Evolutionary conservation across 1,140 invertebrate genomes (phyloP), one percentile per base, ranked within the genome.

Genomic region (Caenorhabditis latens): DNA sequence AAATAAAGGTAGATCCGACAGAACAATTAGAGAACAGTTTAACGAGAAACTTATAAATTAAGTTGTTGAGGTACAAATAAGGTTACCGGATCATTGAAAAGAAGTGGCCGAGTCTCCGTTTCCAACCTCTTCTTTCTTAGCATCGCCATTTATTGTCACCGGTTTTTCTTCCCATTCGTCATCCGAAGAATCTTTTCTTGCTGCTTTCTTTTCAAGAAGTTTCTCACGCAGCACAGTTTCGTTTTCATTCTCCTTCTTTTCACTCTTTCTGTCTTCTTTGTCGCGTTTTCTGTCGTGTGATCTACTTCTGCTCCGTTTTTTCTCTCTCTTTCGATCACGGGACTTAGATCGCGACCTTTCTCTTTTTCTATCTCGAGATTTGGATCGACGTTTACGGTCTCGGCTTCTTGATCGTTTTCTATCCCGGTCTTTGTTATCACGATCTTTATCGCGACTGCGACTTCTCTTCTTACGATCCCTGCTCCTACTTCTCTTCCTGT

Each of bases 171-270:
- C 71, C 71, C 71, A 79, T 79, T 79, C 71, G 46, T 50, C 46
- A 13, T 86, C 67, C 24, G 63, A 65, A 6, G 57, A 40, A 61
- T 90, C 85, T 89, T 91, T 46, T 43, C 67, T 63, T 90, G 91
- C 57, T 46, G 86, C 83, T 19, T 87, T 85, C 24, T 88, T 87
- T 57, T 85, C 90, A 6, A 91, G 87, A 50, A 91, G 67, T 21
- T 90, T 90, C 82, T 91, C 90, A 79, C 90, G 87, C 14, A 91
- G 83, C 48, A 43, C 48, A 40, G 90, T 86, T 48, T 90, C 90
- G n/a, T 90, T 90, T n/a, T 88, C 89, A 21, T 84, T 65, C 42
- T 86, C 86, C 19, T 90, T 84, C 50, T 85, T 75, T 0, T 83
- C 86, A 1, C 65, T 85, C 85, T 87, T 88, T 84, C 63, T 84